Evolutionary conservation across 2,888 invertebrate genomes (phyloP), one percentile per base, ranked within the genome.

Genomic region (Scaeva pyrastri): DNA sequence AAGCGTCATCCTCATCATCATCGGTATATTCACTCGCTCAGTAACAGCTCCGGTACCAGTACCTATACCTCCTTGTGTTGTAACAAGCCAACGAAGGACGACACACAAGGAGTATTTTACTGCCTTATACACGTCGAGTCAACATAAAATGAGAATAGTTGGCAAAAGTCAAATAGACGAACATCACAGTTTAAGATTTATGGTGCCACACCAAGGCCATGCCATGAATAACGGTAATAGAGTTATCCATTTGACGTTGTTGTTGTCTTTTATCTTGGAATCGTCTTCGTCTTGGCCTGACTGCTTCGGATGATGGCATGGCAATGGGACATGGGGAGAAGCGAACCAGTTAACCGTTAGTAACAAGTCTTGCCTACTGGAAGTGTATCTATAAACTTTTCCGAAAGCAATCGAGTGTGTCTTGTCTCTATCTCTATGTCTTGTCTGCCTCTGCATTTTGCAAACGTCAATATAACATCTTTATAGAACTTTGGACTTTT

Each of bases 131-230:
- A 77, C 81, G 81, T 81, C 55, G 72, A 73, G 73, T 76, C 58
- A 70, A 62, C 77, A 70, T 73, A 81, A 81, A 73, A 76, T 70
- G 64, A 43, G 48, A 74, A 68, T 68, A 68, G 70, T 74, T 72
- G 68, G 68, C 16, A 48, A 62, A 85, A 85, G 64, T 81, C 72
- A 76, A 85, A 85, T 76, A 26, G 71, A 71, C 43, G 68, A 62
- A 75, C 68, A 36, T 16, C 31, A 71, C 45, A 79, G 72, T 80
- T 80, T 60, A 73, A 81, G 81, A 56, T 81, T 76, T 64, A 71
- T 64, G 72, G 48, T 56, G 39, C 36, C 48, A 23, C 26, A 16
- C 21, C 58, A 56, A 52, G 56, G 66, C 66, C 43, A 48, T 70
- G 56, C 41, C 45, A 71, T 19, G 62, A 41, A 71, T 84, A 80